Base-by-base conservation (phyloP, 2,113 vertebrate genomes). In the Trematomus loennbergii region DNA sequence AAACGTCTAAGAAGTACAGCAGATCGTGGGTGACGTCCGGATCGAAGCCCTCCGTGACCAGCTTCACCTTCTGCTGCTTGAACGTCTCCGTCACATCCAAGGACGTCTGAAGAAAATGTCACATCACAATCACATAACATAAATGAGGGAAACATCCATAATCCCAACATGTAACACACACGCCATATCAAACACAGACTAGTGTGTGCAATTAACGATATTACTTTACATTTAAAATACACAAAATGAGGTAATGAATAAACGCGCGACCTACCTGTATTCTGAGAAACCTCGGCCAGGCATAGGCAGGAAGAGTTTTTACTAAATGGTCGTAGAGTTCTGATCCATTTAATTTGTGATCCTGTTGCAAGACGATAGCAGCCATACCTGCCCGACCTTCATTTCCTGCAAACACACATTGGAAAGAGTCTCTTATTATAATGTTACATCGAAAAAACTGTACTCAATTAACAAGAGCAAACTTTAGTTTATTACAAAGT, bases 331-430 rank as follows among this genome's bases (percentile, higher is more conserved):
- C 1, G 50, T 94, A 95, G 43, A 97, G 83, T 15, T 81, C 68
- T 9, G 12, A 59, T 0, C 96, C 94, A 22, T 96, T 90, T 49
- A 97, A 68, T 0, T 83, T 18, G 4, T 87, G 72, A 1, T 87
- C 93, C 1, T 88, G 79, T 12, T 94, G 95, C 9, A 97, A 76
- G 13, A 96, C 96, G 3, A 97, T 16, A 0, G 96, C 95, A 0
- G 96, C 96, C 96, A 97, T 97, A 0, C 97, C 96, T 5, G 93
- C 95, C 60, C 94, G 91, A 16, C 97, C 97, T 83, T 98, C 97
- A 0, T 96, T 92, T 5, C 96, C 97, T 98, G 79, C 16, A 22
- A 0, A 60, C 3, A 79, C n/a, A 79, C 53, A 76, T 8, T 13
- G 52, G 12, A 68, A 60, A 55, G 49, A 22, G 73, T 16, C 43